These are phyloP conservation scores for Odocoileus virginianus DNA, from an alignment of 2,113 vertebrate species.

Conservation along the genomic window DNA sequence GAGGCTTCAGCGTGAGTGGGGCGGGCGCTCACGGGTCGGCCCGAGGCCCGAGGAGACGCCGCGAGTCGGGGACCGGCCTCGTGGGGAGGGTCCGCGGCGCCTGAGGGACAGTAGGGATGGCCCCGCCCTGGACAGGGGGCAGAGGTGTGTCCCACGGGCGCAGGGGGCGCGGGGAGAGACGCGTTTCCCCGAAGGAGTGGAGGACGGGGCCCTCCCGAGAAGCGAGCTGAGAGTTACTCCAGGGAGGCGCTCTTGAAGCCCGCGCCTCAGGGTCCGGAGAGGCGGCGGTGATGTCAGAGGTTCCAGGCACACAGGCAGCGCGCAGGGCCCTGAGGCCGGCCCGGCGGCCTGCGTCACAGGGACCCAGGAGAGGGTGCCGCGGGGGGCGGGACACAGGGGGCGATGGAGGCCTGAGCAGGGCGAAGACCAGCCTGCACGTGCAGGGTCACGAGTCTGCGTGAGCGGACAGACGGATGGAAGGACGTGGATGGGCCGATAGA, in stretches of 20 bases:
- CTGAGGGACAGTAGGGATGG: too few relatives aligned
- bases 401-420: background rate
- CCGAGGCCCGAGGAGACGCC: background rate
- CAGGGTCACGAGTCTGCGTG: background rate
- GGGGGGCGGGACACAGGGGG: background rate
- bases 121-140: too few relatives aligned
- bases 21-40: too few relatives aligned
- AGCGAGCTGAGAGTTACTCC: background rate
- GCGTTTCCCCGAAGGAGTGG: background rate
- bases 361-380: too few relatives aligned
- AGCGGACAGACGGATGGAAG: background rate
- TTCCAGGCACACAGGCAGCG: too few relatives aligned
- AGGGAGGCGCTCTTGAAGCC: background rate
- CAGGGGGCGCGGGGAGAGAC: background rate
- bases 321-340: too few relatives aligned
- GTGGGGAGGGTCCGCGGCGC: background rate
- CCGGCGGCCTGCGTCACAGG: too few relatives aligned
- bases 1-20: background rate
- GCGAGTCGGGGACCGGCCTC: background rate
- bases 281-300: background rate
- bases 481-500: background rate
- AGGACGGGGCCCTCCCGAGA: background rate
- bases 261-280: background rate
- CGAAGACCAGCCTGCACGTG: background rate
- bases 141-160: too few relatives aligned